phyloP scores from a whole-genome alignment of 2,797 vertebrate genomes.

The Myripristis murdjan region DNA sequence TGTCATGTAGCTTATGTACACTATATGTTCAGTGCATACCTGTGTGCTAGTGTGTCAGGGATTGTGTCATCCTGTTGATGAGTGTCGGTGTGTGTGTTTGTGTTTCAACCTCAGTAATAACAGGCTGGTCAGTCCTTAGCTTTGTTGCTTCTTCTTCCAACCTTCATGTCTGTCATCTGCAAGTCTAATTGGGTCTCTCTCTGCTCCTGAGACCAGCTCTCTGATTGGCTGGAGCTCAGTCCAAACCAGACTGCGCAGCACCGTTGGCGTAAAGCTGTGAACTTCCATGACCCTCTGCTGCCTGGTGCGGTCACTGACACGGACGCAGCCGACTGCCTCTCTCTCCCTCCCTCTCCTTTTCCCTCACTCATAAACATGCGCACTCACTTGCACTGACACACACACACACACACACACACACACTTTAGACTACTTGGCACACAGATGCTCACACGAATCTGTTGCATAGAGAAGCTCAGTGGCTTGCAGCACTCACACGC shows the following conservation, averaged over 20 bases:
- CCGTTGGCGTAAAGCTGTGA: slow-evolving; percentile 75
- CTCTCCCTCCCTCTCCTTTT: background rate
- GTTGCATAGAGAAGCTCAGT: slow-evolving; percentile 71
- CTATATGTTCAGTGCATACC: too few species aligned
- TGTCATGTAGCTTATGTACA: slow-evolving; percentile 36
- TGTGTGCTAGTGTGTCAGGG: slow-evolving; percentile 31
- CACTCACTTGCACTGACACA: slow-evolving; percentile 62
- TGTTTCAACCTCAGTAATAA: background rate
- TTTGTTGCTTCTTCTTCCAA: slow-evolving; percentile 28
- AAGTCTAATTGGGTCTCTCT: background rate
- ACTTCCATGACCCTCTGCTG: slow-evolving; percentile 83
- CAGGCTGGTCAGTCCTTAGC: background rate
- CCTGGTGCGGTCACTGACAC: slow-evolving; percentile 80
- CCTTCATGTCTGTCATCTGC: slow-evolving; percentile 60
- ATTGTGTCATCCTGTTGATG: slow-evolving; percentile 36
- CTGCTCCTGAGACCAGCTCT: slow-evolving; percentile 27
- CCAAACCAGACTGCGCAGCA: slow-evolving; percentile 69
- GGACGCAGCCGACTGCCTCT: slow-evolving; percentile 77
- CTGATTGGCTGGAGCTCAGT: slow-evolving; percentile 52
- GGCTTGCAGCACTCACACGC: slow-evolving; percentile 75
- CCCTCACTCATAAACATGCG: slow-evolving; percentile 38
- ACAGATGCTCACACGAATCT: slow-evolving; percentile 73
- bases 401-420: slow-evolving; percentile 46
- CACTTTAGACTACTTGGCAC: slow-evolving; percentile 56
- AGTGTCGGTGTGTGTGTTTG: background rate